Evolutionary conservation across 2,113 vertebrate species (phyloP).

Genomic region (Periophthalmus modestus): DNA sequence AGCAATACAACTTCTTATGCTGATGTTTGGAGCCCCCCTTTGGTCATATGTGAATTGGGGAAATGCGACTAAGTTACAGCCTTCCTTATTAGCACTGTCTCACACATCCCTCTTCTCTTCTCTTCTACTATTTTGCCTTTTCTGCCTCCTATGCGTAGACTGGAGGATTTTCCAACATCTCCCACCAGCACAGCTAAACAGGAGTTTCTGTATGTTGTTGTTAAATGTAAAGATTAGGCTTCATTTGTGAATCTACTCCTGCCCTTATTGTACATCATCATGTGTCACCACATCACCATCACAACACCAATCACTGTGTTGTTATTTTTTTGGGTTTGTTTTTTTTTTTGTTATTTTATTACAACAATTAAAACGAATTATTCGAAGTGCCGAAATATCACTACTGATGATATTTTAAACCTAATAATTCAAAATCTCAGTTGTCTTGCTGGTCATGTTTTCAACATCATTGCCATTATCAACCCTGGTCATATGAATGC

Average conservation of each 20-base stretch:
- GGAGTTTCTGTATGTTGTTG: constrained; percentile 98
- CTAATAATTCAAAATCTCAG: not conserved
- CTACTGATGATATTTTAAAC: not conserved
- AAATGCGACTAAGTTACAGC: not conserved
- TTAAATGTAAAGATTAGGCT: constrained; percentile 65
- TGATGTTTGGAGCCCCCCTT: not conserved
- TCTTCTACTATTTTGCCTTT: constrained; percentile 60
- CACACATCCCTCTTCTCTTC: constrained; percentile 54
- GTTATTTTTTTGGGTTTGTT: not conserved
- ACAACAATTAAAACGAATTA: not conserved
- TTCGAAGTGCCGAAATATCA: not conserved
- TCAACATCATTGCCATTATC: constrained; percentile 10
- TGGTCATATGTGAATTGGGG: not conserved
- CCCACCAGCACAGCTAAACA: constrained; percentile 99
- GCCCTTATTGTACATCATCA: constrained; percentile 28
- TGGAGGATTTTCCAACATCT: constrained; percentile 99
- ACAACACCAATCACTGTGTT: not conserved
- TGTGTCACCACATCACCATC: constrained; percentile 24
- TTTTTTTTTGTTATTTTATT: not conserved
- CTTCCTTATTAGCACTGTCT: constrained; percentile 22
- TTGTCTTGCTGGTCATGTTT: not conserved
- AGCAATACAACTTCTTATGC: not conserved
- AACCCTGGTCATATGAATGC: not conserved
- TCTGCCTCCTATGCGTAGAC: constrained; percentile 86
- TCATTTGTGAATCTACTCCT: constrained; percentile 33